Conservation (phyloP, 2,113 vertebrate species). For the Leuciscus idus region DNA sequence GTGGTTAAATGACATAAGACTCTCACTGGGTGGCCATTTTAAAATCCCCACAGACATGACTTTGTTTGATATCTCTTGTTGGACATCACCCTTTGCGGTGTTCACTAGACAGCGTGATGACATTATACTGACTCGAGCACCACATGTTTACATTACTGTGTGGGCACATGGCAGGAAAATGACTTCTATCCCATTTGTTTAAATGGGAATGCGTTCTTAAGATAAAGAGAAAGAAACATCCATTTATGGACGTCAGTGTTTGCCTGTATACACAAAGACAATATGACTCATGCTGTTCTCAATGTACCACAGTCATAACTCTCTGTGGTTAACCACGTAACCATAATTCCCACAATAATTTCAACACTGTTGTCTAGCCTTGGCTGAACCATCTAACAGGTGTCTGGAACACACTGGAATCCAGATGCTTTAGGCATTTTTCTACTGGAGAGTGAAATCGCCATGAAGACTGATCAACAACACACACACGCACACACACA, state of each 20-base stretch:
- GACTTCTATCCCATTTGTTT: background rate
- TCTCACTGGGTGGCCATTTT: background rate
- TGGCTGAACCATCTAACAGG: constrained; percentile 39
- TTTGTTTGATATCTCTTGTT: constrained; percentile 15
- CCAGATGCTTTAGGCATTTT: constrained; percentile 22
- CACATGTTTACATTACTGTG: constrained; percentile 35
- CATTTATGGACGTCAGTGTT: constrained; percentile 33
- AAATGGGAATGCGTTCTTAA: background rate
- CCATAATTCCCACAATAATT: constrained; percentile 5
- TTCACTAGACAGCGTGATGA: constrained; percentile 37
- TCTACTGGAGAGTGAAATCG: constrained; percentile 2
- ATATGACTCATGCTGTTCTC: constrained; percentile 30
- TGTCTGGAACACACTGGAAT: constrained; percentile 45
- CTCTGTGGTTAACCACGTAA: constrained; percentile 20
- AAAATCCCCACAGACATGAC: background rate
- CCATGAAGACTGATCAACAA: constrained; percentile 6
- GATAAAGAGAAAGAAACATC: constrained; percentile 35
- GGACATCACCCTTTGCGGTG: background rate
- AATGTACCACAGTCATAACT: constrained; percentile 18
- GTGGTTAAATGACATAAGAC: background rate
- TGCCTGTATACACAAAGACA: constrained; percentile 10
- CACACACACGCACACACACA: background rate
- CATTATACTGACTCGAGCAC: background rate
- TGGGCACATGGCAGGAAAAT: background rate
- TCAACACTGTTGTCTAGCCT: constrained; percentile 11